Evolutionary conservation across 2,888 invertebrate species (phyloP).

Genomic region (Lysandra coridon): DNA sequence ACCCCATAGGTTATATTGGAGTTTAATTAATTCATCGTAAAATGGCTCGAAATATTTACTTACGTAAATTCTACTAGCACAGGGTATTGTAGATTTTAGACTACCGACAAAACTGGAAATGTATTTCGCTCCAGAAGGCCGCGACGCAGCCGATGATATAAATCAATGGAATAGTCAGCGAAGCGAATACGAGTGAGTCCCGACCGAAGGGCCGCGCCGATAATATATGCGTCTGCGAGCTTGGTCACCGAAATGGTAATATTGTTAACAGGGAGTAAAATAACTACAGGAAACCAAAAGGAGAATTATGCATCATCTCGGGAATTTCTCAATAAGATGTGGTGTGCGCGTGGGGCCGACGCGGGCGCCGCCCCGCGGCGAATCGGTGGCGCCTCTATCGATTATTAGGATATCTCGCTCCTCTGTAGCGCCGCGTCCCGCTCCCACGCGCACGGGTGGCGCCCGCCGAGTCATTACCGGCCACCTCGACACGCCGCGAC

Average conservation of each 20-base stretch:
- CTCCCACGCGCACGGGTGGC: conserved; percentile 62
- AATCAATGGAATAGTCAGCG: conserved; percentile 56
- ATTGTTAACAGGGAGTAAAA: conserved; percentile 77
- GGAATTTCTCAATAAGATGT: conserved; percentile 78
- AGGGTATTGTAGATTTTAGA: neutral
- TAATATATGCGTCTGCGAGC: conserved; percentile 71
- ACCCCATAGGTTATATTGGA: neutral
- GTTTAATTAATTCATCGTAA: conserved; percentile 1
- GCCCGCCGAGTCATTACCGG: conserved; percentile 55
- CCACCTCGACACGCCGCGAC: conserved; percentile 51
- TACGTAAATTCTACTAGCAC: neutral
- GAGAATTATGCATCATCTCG: conserved; percentile 75
- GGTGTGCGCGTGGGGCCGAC: conserved; percentile 71
- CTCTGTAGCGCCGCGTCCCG: conserved; percentile 49
- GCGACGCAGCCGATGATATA: conserved; percentile 51
- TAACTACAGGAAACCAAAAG: conserved; percentile 71
- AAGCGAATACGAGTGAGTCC: conserved; percentile 49
- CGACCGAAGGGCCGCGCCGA: conserved; percentile 50
- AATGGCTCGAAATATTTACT: neutral
- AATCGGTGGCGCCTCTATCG: conserved; percentile 69
- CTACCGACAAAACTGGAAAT: neutral
- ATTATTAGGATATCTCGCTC: conserved; percentile 57
- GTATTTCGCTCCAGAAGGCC: conserved; percentile 37
- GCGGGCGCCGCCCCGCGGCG: conserved; percentile 72
- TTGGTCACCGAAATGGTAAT: conserved; percentile 74